Evolutionary conservation across 2,113 vertebrate genomes (phyloP), one percentile per base, ranked within the genome.

Genomic region (Haemorhous mexicanus): DNA sequence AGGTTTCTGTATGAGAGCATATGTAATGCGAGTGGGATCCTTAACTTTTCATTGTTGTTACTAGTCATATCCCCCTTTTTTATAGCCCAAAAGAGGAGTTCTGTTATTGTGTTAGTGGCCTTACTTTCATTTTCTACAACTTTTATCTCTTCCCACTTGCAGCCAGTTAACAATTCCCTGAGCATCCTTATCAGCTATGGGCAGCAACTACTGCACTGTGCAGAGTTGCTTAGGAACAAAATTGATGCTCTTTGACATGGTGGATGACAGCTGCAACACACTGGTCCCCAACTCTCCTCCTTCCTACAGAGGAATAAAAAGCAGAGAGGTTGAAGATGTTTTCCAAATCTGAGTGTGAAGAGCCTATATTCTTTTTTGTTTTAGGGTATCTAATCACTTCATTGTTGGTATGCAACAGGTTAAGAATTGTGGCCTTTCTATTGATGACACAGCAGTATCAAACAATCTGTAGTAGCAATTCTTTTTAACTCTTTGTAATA

Each of bases 221-320:
- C 53, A 43, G 87, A 58, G 93, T 95, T 96, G 92, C 93, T 95
- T 96, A 95, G 95, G 79, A 95, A 84, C 94, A 90, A 86, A 96
- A 96, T 84, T 94, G 90, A 95, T 97, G 84, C 80, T 95, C 84
- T 95, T 94, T 94, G 91, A 68, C 89, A 93, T 3, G 58, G 94
- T 94, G 75, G 58, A 90, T 96, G 95, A 89, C 73, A 96, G 62
- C 62, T 87, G 67, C 94, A 84, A 66, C 86, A 78, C 47, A 35
- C 86, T 87, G 72, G 49, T 93, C 85, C 47, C 55, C 73, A 83
- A 61, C 27, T 92, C 44, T 68, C 10, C 30, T 75, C 37, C 75
- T 92, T 89, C 50, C 70, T 67, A 68, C 17, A 64, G 50, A 82
- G 85, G n/a, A 91, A 50, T 43, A 58, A 81, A 90, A 86, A 91